Evolutionary conservation across 2,113 vertebrate genomes (phyloP), one percentile per base, ranked within the genome.

Genomic region (Spilogale gracilis): DNA sequence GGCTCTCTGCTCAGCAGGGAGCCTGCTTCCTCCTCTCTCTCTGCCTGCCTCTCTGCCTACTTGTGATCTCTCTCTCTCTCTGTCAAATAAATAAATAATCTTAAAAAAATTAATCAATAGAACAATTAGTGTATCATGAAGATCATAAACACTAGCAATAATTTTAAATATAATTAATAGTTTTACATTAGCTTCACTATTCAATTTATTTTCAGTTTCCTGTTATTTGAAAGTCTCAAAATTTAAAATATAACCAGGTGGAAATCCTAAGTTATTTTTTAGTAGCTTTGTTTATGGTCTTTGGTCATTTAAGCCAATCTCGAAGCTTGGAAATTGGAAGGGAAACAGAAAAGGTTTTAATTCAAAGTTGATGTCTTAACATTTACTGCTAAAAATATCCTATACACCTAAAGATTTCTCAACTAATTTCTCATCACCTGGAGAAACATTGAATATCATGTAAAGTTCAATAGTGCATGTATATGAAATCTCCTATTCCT

Each of bases 171-270:
- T 48, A 32, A 63, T 3, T 14, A 32, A 23, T 23, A 93, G 16
- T 13, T 88, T 97, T 93, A 61, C 1, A 83, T 83, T 27, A 65
- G 5, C 14, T 78, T 95, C 45, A 60, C 8, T 17, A 74, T 86
- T 6, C 20, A 89, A 25, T 56, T 96, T 63, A 83, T 23, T 74
- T 60, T 96, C 61, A 52, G 16, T 56, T 89, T 97, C 38, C 32
- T 65, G 61, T 73, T 63, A 63, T 79, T 32, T 91, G 45, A 60
- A 95, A 82, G 48, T 32, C 2, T 82, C 14, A 54, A 89, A 67
- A 20, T 69, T 84, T 90, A 76, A 87, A 91, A 60, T 48, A 54
- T 48, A 91, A 38, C 38, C 3, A 45, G 12, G n/a, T 45, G 10
- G 50, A 95, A 89, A 54, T 60, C 50, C 9, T 67, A 54, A 73